Evolutionary conservation across 2,113 vertebrate species (phyloP).

Genomic region (Thoracochromis brauschi): DNA sequence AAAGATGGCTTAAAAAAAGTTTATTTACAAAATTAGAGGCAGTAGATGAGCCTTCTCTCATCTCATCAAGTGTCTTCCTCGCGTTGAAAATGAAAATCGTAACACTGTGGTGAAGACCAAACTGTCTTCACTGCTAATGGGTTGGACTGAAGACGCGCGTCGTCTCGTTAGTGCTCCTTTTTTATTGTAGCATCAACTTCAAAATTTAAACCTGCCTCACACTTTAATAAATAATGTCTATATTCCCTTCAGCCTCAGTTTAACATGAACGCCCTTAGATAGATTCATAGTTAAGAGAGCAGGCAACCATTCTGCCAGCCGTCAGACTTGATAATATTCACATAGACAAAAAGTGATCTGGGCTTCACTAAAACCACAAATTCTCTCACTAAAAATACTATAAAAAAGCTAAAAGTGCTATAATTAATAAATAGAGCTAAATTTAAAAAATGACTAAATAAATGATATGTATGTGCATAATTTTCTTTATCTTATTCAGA

Average conservation of each 20-base stretch:
- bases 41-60: not conserved
- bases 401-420: not conserved
- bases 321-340: not conserved
- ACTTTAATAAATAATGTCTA: not conserved
- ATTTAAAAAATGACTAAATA: not conserved
- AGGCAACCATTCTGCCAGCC: rapidly evolving
- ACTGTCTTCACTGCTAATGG: not conserved
- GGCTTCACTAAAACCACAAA: not conserved
- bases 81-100: not conserved
- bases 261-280: rapidly evolving
- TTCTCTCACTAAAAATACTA: not conserved
- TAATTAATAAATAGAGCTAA: rapidly evolving
- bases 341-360: not conserved
- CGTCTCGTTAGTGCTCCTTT: not conserved
- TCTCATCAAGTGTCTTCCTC: not conserved
- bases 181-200: not conserved
- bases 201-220: rapidly evolving
- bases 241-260: not conserved
- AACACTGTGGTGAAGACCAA: not conserved
- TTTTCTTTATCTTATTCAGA: rapidly evolving
- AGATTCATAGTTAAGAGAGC: rapidly evolving
- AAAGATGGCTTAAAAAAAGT: not conserved
- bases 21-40: not conserved
- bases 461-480: rapidly evolving
- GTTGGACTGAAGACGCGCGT: not conserved